phyloP scores from a whole-genome alignment of 2,888 invertebrate genomes.

The Cremastobaeus sp. region DNA sequence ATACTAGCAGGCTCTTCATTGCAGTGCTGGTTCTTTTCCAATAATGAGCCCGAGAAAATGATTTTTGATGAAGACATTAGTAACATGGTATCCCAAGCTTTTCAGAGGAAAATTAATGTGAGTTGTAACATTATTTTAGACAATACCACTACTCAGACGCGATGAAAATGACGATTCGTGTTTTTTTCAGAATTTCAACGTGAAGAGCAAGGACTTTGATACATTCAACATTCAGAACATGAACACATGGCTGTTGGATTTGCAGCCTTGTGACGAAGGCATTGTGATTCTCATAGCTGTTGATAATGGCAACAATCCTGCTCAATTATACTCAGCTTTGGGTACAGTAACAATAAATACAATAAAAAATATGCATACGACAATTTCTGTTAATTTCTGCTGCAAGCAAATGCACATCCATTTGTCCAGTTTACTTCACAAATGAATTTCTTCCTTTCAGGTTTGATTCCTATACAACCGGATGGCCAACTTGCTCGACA shows the following conservation, averaged over 20 bases:
- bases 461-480: slow-evolving; percentile 69
- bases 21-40: slow-evolving; percentile 88
- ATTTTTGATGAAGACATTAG: slow-evolving; percentile 88
- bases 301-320: slow-evolving; percentile 80
- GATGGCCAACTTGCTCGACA: slow-evolving; percentile 68
- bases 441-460: slow-evolving; percentile 67
- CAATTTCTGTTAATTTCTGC: no score
- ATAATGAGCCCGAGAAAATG: slow-evolving; percentile 84
- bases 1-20: slow-evolving; percentile 87
- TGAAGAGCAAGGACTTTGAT: slow-evolving; percentile 68
- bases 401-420: no score
- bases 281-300: slow-evolving; percentile 86
- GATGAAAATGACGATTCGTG: not conserved
- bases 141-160: not conserved
- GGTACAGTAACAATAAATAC: no score
- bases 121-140: not conserved
- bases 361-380: no score
- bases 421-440: no score
- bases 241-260: slow-evolving; percentile 87
- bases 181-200: slow-evolving; percentile 37
- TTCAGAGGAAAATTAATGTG: slow-evolving; percentile 85
- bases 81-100: slow-evolving; percentile 85
- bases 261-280: slow-evolving; percentile 84
- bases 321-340: slow-evolving; percentile 85
- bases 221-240: slow-evolving; percentile 82